Percentiles rank a stretch among this genome's conserved stretches.
Evolutionary conservation across 2,113 vertebrate genomes (phyloP).

Genomic region (Elachura formosa): DNA sequence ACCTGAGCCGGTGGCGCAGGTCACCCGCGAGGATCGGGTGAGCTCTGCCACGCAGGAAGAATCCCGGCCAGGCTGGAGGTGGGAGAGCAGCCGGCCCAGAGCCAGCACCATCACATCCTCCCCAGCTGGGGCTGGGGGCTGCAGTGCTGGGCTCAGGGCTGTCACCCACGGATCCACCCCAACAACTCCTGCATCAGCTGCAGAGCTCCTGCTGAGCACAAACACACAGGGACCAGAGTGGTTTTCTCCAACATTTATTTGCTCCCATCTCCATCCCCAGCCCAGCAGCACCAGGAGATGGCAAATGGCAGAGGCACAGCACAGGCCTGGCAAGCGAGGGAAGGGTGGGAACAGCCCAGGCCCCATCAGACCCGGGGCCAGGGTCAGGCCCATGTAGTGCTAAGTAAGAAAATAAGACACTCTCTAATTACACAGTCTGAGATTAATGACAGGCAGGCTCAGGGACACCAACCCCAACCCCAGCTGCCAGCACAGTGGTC

Average conservation of each 20-base stretch:
- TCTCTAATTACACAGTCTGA: conserved; percentile 32
- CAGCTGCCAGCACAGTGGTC: background rate
- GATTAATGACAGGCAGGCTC: background rate
- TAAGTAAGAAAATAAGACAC: conserved; percentile 59
- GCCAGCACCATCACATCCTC: background rate
- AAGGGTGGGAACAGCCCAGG: fast-evolving
- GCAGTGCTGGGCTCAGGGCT: background rate
- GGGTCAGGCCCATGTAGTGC: background rate
- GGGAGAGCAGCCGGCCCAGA: background rate
- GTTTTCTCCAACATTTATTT: conserved; percentile 20
- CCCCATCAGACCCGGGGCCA: background rate
- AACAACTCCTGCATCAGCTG: background rate
- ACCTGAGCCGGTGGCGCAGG: conserved; percentile 62
- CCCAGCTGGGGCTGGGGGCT: background rate
- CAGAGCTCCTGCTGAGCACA: fast-evolving
- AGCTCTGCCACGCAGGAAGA: background rate
- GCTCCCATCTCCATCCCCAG: background rate
- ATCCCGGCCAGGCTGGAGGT: background rate
- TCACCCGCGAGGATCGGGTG: conserved; percentile 22
- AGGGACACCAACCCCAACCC: fast-evolving
- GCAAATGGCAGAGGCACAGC: background rate
- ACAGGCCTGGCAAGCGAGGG: background rate
- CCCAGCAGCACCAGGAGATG: background rate
- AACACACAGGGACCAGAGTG: background rate
- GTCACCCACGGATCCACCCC: background rate